Percentiles rank a stretch among this genome's conserved stretches.
Conservation (phyloP, 2,888 invertebrate species). For the Mesorhabditis sp. region DNA sequence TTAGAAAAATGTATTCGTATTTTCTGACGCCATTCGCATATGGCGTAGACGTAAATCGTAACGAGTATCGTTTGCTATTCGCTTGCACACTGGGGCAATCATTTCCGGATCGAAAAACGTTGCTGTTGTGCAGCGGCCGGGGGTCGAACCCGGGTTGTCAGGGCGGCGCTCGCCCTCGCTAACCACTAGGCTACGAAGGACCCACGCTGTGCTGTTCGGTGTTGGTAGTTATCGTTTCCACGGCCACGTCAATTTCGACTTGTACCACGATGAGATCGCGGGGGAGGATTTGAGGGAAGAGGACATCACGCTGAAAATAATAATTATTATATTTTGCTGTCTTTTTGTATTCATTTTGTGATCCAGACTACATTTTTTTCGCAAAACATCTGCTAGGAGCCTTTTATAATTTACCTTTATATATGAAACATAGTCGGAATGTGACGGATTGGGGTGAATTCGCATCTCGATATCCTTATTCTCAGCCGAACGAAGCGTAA, state of each 20-base stretch:
- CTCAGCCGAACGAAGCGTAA: constrained; percentile 54
- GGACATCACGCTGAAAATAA: constrained; percentile 45
- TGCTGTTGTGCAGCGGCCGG: background rate
- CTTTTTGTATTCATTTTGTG: background rate
- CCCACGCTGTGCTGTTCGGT: constrained; percentile 29
- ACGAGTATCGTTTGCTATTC: background rate
- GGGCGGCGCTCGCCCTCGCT: background rate
- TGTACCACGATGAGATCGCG: constrained; percentile 56
- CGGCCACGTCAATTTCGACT: constrained; percentile 59
- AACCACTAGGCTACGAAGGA: background rate
- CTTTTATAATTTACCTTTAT: constrained; percentile 35
- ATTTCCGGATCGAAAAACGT: background rate
- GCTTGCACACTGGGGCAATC: constrained; percentile 2
- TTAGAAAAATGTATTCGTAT: background rate
- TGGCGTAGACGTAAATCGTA: background rate
- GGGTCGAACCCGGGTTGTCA: background rate
- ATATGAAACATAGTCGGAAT: constrained; percentile 58
- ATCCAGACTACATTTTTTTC: background rate
- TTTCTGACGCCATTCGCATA: constrained; percentile 2
- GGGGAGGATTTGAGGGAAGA: constrained; percentile 58
- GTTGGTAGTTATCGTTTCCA: constrained; percentile 57
- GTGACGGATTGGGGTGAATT: constrained; percentile 58
- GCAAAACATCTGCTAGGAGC: background rate
- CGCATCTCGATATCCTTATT: constrained; percentile 58
- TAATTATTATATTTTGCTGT: too few species aligned